phyloP scores from a whole-genome alignment of 2,888 invertebrate species.

The Pammene fasciana region DNA sequence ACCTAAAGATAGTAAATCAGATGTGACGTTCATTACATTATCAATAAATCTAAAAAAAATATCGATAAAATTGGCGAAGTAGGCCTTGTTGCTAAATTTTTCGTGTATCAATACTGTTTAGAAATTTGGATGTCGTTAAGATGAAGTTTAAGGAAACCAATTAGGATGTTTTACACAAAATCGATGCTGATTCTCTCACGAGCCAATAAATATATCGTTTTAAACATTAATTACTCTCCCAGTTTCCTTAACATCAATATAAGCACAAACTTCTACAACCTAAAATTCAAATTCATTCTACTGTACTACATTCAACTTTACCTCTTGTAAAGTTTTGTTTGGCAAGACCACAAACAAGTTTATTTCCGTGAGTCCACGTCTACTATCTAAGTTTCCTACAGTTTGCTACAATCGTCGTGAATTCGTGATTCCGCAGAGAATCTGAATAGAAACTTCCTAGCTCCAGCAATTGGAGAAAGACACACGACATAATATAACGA shows the following conservation, averaged over 20 bases:
- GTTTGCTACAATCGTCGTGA: conserved; percentile 14
- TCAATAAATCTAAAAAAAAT: conserved; percentile 5
- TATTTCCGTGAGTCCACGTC: conserved; percentile 7
- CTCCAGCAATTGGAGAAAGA: not conserved
- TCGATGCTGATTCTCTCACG: too few species aligned
- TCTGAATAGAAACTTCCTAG: conserved; percentile 11
- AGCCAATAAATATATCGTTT: not conserved
- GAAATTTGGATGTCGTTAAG: too few species aligned
- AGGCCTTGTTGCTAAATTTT: too few species aligned
- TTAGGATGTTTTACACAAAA: too few species aligned
- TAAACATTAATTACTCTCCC: not conserved
- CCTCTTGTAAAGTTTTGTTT: conserved; percentile 10
- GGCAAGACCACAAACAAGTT: conserved; percentile 30
- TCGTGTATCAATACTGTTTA: too few species aligned
- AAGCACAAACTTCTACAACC: not conserved
- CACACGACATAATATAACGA: not conserved
- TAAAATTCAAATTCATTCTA: not conserved
- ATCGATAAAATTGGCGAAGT: too few species aligned
- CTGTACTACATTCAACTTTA: conserved; percentile 16
- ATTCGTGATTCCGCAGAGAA: not conserved
- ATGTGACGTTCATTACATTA: conserved; percentile 18
- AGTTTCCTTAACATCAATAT: conserved; percentile 2
- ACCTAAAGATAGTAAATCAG: not conserved
- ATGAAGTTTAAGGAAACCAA: too few species aligned
- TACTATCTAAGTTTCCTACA: conserved; percentile 20